phyloP scores from a whole-genome alignment of 2,888 invertebrate species.

The Microdon myrmicae region DNA sequence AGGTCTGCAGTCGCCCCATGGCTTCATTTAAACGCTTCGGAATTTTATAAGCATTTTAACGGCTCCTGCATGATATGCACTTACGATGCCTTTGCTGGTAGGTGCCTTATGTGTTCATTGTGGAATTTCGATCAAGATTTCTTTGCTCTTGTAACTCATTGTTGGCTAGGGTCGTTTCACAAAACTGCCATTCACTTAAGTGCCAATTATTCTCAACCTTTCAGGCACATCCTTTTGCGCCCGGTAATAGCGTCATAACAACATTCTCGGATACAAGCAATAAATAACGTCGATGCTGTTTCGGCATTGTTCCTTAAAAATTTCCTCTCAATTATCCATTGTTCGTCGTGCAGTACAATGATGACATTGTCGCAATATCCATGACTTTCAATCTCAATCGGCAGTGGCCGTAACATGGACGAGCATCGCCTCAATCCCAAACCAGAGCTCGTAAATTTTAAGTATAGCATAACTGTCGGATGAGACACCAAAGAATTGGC shows the following conservation, averaged over 20 bases:
- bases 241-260: conserved; percentile 45
- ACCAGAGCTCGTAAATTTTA: conserved; percentile 42
- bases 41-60: conserved; percentile 33
- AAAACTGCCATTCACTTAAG: conserved; percentile 20
- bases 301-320: conserved; percentile 36
- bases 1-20: conserved; percentile 41
- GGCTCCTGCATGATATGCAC: conserved; percentile 36
- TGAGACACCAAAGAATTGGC: conserved; percentile 42
- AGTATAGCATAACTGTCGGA: conserved; percentile 46
- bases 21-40: conserved; percentile 20
- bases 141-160: not conserved
- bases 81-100: conserved; percentile 45
- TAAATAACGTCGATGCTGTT: conserved; percentile 39
- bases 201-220: conserved; percentile 35
- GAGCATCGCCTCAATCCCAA: conserved; percentile 20
- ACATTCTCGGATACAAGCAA: conserved; percentile 46
- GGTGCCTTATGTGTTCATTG: conserved; percentile 21
- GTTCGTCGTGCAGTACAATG: conserved; percentile 40
- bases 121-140: not conserved
- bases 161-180: not conserved
- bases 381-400: conserved; percentile 50
- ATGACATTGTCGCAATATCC: conserved; percentile 46
- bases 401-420: conserved; percentile 10
- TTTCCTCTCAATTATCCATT: conserved; percentile 50
- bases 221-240: conserved; percentile 27